Conservation (phyloP, 2,113 vertebrate genomes). For the Myodes glareolus region DNA sequence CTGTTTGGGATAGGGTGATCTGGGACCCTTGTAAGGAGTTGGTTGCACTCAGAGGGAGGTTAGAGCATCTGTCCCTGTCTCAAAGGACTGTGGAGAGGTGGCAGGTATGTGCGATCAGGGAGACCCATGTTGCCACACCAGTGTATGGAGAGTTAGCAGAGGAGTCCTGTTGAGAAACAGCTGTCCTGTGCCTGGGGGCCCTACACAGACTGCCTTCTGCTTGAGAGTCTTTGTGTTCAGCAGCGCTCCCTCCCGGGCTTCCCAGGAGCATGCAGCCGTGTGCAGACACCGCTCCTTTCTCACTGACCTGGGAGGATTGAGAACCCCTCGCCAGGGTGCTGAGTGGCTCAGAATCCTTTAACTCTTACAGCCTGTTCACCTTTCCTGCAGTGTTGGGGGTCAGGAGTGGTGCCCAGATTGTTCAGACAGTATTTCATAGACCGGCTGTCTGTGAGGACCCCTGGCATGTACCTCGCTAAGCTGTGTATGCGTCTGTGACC, state of each 20-base stretch:
- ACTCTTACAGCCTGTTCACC: no score
- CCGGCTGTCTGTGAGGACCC: accelerated
- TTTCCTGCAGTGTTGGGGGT: accelerated
- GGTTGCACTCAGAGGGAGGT: neutral
- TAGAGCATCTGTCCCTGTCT: neutral
- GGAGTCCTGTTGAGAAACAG: neutral
- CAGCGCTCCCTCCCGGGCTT: neutral
- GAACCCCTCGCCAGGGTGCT: neutral
- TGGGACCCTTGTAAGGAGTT: neutral
- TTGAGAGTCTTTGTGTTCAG: neutral
- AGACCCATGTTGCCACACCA: neutral
- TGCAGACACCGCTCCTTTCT: neutral
- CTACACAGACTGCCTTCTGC: neutral
- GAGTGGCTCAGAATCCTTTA: neutral
- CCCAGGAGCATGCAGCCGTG: neutral
- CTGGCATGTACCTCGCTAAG: accelerated
- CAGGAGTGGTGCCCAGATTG: no score
- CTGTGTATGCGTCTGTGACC: neutral
- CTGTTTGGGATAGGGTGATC: neutral
- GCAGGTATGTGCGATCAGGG: neutral
- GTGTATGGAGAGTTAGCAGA: neutral
- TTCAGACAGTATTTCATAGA: neutral
- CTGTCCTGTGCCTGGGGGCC: no score
- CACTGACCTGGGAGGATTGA: neutral
- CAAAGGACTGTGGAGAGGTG: no score